Evolutionary conservation across 2,113 vertebrate species (phyloP).

Genomic region (Cyphomyrus plagiostoma): DNA sequence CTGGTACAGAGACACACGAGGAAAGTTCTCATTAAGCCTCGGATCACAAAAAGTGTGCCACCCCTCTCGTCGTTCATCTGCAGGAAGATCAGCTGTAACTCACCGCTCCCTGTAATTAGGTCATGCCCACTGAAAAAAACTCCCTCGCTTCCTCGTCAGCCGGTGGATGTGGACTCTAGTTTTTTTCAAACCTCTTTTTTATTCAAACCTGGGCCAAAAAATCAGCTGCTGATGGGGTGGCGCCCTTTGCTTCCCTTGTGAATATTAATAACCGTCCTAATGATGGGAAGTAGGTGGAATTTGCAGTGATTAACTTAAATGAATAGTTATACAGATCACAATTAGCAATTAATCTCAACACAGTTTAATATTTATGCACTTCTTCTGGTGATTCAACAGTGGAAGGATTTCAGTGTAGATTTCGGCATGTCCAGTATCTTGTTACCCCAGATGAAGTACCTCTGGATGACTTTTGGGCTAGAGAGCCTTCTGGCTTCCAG

Average conservation of each 20-base stretch:
- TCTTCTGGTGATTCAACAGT: background rate
- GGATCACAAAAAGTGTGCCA: background rate
- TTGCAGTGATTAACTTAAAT: background rate
- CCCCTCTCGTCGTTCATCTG: background rate
- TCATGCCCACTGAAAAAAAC: background rate
- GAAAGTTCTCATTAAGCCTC: background rate
- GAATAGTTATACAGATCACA: background rate
- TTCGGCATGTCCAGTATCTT: background rate
- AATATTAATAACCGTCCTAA: background rate
- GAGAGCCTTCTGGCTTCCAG: background rate
- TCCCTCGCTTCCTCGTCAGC: background rate
- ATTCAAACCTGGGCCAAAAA: background rate
- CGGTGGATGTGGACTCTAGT: background rate
- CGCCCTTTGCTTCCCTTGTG: background rate
- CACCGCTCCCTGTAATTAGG: background rate
- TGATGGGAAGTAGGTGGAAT: background rate
- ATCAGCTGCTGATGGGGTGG: background rate
- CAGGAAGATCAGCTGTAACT: background rate
- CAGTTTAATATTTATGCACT: background rate
- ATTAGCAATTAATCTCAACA: background rate
- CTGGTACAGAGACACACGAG: background rate
- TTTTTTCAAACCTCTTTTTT: background rate
- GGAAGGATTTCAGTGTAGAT: background rate
- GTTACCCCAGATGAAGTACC: background rate
- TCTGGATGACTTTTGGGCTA: constrained; percentile 7